Base-by-base conservation (phyloP, 2,797 vertebrate species). In the Tympanoctomys barrerae region DNA sequence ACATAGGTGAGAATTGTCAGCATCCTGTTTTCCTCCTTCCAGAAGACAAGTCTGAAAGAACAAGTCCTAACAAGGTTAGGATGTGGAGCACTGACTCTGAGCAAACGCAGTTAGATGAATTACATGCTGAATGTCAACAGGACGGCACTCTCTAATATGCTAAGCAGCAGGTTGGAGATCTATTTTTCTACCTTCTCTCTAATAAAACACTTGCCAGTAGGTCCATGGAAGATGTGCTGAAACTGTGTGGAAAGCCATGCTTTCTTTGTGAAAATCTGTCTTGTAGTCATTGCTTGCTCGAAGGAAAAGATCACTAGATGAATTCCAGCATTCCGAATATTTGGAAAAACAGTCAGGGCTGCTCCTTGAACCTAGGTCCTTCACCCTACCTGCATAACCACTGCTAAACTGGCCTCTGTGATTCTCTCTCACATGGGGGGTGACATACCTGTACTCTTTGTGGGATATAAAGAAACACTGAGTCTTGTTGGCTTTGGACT, bases 101-200 rank as follows among this genome's bases (percentile, higher is more conserved):
- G 85, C n/a, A 89, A 91, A 64, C 28, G 31, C 31, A 87, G 46
- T 70, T 87, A 54, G 89, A 90, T 89, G 89, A 90, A 91, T 87
- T 90, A 42, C 79, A 87, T 96, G 70, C 49, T 89, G 92, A 90
- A 85, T 10, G 42, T 49, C 36, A 59, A 24, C 14, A 86, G 52
- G 31, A 70, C 36, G 49, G 84, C 68, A 59, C 4, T 86, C 42
- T 61, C 22, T 68, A 36, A 86, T 28, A 36, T 9, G 46, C 62
- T 42, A 42, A 14, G 18, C 28, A 68, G 8, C 21, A 57, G 36
- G 46, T 73, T 70, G 42, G 46, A 79, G 84, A 91, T 39, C 66
- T 78, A 2, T 78, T 81, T 26, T 42, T 28, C 62, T 6, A 64
- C 8, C 1, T 78, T 87, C 46, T 39, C 21, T 87, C 19, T 49